These are phyloP conservation scores for Venustoraphidia nigricollis DNA, from an alignment of 2,888 invertebrate genomes.

Conservation along the genomic window DNA sequence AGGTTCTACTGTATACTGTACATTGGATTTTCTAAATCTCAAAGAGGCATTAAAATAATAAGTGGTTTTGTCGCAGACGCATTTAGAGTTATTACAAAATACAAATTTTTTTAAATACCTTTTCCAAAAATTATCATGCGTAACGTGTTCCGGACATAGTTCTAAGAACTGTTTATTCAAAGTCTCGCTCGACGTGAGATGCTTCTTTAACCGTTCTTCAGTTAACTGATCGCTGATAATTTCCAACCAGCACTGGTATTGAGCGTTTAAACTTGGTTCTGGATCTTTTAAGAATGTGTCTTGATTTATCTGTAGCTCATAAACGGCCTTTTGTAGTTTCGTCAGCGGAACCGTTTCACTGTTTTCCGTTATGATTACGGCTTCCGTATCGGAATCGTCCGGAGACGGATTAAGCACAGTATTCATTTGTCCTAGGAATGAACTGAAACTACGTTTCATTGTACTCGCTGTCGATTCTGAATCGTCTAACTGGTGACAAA, in stretches of 20 bases:
- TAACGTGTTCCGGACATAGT: conserved; percentile 55
- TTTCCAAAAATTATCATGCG: conserved; percentile 67
- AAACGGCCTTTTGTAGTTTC: conserved; percentile 44
- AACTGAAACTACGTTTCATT: conserved; percentile 56
- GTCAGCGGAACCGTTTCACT: conserved; percentile 48
- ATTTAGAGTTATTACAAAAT: no score
- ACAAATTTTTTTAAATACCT: conserved; percentile 27
- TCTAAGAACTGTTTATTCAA: conserved; percentile 30
- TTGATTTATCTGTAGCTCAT: conserved; percentile 54
- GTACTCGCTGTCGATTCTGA: conserved; percentile 55
- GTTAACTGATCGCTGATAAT: conserved; percentile 36
- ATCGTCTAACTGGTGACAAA: conserved; percentile 43
- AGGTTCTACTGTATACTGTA: no score
- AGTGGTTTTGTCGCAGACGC: no score
- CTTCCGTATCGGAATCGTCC: conserved; percentile 54
- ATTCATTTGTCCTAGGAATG: conserved; percentile 54
- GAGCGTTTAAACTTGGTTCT: conserved; percentile 31
- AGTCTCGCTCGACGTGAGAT: conserved; percentile 37
- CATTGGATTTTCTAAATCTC: no score
- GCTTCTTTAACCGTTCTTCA: conserved; percentile 40
- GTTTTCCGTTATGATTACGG: conserved; percentile 47
- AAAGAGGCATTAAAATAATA: no score
- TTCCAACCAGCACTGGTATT: conserved; percentile 43
- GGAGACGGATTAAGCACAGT: conserved; percentile 52
- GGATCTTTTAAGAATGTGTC: conserved; percentile 60